Percentiles rank a stretch among this genome's conserved stretches.
These are phyloP conservation scores for Ctena decussata DNA, from an alignment of 2,888 invertebrate genomes.

Conservation along the genomic window DNA sequence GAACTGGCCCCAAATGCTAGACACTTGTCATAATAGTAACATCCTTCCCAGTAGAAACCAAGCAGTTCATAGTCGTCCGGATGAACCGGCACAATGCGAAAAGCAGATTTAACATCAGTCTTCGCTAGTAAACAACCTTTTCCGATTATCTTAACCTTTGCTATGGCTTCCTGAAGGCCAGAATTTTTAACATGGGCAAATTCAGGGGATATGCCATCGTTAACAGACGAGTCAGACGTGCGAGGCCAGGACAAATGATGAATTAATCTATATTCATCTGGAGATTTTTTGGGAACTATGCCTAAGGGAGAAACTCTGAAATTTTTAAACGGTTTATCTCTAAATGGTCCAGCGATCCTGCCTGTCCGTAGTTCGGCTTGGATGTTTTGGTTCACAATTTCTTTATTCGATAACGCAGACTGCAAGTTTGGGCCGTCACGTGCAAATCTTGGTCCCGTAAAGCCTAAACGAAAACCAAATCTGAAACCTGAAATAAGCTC, in stretches of 20 bases:
- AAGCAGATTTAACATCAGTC: constrained; percentile 43
- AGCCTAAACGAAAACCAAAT: constrained; percentile 23
- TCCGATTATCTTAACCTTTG: too few species aligned
- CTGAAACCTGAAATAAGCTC: constrained; percentile 18
- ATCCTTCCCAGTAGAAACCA: constrained; percentile 33
- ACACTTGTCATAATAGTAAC: constrained; percentile 41
- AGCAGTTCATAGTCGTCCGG: constrained; percentile 30
- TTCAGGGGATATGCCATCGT: too few species aligned
- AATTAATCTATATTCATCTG: constrained; percentile 9
- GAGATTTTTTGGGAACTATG: constrained; percentile 16
- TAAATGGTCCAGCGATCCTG: constrained; percentile 26
- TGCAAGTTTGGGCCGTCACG: neutral
- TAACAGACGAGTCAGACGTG: too few species aligned
- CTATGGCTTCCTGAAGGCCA: too few species aligned
- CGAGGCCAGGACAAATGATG: constrained; percentile 25
- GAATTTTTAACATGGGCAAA: too few species aligned
- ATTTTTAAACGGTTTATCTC: neutral
- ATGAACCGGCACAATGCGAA: constrained; percentile 37
- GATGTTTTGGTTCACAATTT: neutral
- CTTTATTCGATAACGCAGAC: constrained; percentile 6
- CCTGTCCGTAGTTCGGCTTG: neutral
- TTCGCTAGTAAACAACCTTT: constrained; percentile 24
- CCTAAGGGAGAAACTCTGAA: neutral
- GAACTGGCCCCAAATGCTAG: constrained; percentile 40
- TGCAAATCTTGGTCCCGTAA: neutral